Evolutionary conservation across 2,113 vertebrate genomes (phyloP), one percentile per base, ranked within the genome.

Genomic region (Brachirus orientalis): DNA sequence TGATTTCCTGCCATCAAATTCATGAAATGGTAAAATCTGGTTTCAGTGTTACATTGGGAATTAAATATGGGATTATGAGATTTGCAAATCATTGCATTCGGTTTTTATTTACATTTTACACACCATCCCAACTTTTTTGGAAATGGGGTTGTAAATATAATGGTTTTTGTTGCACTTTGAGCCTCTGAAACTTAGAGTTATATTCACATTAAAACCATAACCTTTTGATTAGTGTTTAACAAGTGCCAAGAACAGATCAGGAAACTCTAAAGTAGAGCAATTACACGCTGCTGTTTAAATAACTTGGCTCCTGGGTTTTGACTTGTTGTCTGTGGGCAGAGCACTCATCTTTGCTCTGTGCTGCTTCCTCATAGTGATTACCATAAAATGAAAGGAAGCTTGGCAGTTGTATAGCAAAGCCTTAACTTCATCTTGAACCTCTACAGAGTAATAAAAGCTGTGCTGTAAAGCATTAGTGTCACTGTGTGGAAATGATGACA

Each of bases 381-480:
- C 53, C 50, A 62, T 61, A 18, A 10, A 3, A 10, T 38, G 69
- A 65, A 64, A 70, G 54, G 56, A 48, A 35, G 36, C 33, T 18
- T 36, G 50, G 47, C 64, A 82, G 72, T 38, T 76, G 44, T 47
- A 44, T 1, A 45, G 22, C 71, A 54, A 16, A 66, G 38, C 60
- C 17, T 73, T 58, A 74, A 64, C 45, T 63, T 51, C 44, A 46
- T 79, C 75, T 37, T 40, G 16, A 61, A 58, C 50, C 46, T 58
- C 57, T 58, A 35, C 51, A 59, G 53, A 76, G 61, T 35, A 72
- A 63, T 69, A 64, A 78, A 73, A 82, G 78, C 68, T 63, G 40
- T 40, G 46, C 64, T 66, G 72, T 73, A 51, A 72, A 22, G 53
- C 45, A 62, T 47, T 12, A 53, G 52, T 46, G 54, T 37, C 67